These are phyloP conservation scores for Mesitornis unicolor DNA, from an alignment of 2,113 vertebrate genomes.

Conservation along the genomic window DNA sequence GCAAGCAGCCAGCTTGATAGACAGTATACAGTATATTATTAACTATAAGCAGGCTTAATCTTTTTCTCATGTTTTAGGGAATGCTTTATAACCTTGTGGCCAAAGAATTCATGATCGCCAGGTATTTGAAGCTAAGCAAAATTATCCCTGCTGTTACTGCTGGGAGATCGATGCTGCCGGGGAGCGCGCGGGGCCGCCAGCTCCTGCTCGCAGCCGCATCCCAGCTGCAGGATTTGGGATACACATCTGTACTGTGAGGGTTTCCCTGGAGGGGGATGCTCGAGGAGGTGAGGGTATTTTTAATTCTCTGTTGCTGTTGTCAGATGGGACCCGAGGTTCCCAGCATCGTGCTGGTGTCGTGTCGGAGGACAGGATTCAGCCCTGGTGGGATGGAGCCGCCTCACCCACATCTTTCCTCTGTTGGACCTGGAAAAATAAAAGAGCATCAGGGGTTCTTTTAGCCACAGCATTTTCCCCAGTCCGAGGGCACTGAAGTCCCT, in stretches of 20 bases:
- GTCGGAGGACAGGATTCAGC: neutral
- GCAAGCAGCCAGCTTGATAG: constrained; percentile 59
- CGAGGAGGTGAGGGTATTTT: neutral
- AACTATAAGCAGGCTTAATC: constrained; percentile 69
- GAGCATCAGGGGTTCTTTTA: no score
- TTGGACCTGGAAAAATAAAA: neutral
- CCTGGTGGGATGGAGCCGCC: neutral
- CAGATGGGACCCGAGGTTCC: fast-evolving
- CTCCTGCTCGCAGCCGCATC: neutral
- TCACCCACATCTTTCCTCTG: neutral
- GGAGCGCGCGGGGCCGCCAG: neutral
- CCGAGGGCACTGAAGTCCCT: fast-evolving
- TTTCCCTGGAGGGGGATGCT: neutral
- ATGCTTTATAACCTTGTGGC: constrained; percentile 68
- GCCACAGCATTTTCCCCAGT: fast-evolving
- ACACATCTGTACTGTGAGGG: fast-evolving
- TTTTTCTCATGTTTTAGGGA: constrained; percentile 68
- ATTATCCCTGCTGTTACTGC: constrained; percentile 48
- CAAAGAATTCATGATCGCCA: constrained; percentile 58
- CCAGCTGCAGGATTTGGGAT: no score
- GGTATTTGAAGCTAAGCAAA: constrained; percentile 71
- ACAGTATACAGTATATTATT: constrained; percentile 54
- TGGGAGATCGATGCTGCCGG: constrained; percentile 50
- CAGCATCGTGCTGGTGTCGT: fast-evolving
- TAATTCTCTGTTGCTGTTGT: fast-evolving